Evolutionary conservation across 2,888 invertebrate species (phyloP).

Genomic region (Ophion costatus): DNA sequence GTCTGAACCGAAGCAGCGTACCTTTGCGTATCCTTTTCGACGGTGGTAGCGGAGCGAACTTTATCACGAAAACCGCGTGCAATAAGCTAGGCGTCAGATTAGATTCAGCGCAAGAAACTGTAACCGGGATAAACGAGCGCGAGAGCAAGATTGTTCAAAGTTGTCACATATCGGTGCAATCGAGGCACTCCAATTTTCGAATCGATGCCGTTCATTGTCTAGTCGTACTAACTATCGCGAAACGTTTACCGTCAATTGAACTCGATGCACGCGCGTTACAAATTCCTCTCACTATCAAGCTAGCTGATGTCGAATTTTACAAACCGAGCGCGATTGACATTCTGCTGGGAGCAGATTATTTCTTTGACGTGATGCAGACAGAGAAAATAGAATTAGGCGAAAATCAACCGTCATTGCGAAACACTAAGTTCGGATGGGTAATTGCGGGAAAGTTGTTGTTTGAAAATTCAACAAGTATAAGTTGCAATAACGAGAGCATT

Average conservation of each 20-base stretch:
- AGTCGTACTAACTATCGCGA: slow-evolving; percentile 25
- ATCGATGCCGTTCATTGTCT: slow-evolving; percentile 3
- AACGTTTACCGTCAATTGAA: slow-evolving; percentile 17
- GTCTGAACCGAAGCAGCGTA: too few relatives aligned
- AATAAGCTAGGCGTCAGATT: slow-evolving; percentile 44
- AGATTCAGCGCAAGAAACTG: slow-evolving; percentile 8
- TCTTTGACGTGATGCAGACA: not conserved
- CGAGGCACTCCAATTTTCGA: slow-evolving; percentile 13
- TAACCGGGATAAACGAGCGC: slow-evolving; percentile 49
- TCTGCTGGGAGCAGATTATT: slow-evolving; percentile 2
- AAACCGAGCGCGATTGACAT: slow-evolving; percentile 15
- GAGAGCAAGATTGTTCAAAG: not conserved
- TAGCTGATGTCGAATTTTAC: slow-evolving; percentile 15
- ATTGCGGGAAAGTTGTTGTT: not conserved
- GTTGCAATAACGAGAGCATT: not conserved
- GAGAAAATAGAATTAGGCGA: slow-evolving; percentile 3
- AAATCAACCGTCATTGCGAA: not conserved
- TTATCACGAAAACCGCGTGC: too few relatives aligned
- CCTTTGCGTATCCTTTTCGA: too few relatives aligned
- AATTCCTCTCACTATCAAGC: slow-evolving; percentile 17
- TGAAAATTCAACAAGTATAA: not conserved
- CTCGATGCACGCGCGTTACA: not conserved
- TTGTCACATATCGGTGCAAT: slow-evolving; percentile 18
- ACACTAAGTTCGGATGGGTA: slow-evolving; percentile 9
- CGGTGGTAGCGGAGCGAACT: too few relatives aligned